Evolutionary conservation across 2,797 vertebrate genomes (phyloP).

Genomic region (Amazonetta brasiliensis): DNA sequence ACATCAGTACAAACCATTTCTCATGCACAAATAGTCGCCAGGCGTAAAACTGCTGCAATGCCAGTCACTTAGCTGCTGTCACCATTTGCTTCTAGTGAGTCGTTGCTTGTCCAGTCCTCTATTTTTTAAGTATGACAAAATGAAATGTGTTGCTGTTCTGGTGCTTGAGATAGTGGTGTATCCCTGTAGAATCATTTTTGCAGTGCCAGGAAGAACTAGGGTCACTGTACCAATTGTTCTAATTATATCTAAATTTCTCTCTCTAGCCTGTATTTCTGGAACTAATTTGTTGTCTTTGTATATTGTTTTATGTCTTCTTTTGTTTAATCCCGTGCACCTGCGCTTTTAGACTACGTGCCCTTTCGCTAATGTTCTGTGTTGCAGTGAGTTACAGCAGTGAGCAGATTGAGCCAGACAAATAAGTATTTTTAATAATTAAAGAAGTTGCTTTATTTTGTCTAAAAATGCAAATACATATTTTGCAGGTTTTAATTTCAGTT

Average conservation of each 20-base stretch:
- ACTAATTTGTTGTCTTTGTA: not conserved
- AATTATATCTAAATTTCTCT: constrained; percentile 3
- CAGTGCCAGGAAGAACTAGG: not conserved
- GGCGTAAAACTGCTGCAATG: not conserved
- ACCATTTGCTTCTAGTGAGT: not conserved
- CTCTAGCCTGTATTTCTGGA: not conserved
- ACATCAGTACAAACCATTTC: not conserved
- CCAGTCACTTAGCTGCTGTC: not conserved
- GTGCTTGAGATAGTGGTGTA: not conserved
- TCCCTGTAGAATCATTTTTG: not conserved
- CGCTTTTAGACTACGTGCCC: not conserved
- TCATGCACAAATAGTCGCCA: not conserved
- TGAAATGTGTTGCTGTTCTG: not conserved
- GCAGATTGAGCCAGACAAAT: not conserved
- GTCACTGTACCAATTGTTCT: not conserved
- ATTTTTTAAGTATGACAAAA: not conserved
- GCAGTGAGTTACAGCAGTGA: not conserved
- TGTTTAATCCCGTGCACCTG: not conserved
- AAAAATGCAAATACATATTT: not conserved
- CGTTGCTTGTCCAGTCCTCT: not conserved
- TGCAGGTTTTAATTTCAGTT: not conserved
- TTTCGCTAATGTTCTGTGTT: not conserved
- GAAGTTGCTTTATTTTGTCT: not conserved
- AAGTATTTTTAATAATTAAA: not conserved
- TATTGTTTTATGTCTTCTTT: not conserved